Percentiles rank a stretch among this genome's conserved stretches.
These are phyloP conservation scores for Oncorhynchus mykiss DNA, from an alignment of 2,113 vertebrate species.

Conservation along the genomic window DNA sequence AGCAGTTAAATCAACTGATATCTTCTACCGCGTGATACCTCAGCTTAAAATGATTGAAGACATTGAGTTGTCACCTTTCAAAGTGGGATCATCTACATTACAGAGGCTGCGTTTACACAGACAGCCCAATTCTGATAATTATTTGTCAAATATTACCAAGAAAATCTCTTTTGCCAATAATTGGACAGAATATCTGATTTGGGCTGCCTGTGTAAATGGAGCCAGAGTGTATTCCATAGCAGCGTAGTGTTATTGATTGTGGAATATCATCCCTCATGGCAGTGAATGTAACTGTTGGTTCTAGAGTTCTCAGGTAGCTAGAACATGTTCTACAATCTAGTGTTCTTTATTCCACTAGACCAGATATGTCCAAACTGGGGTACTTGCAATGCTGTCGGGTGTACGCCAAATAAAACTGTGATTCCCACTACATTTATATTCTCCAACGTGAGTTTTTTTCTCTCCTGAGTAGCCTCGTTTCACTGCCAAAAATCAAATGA, in stretches of 20 bases:
- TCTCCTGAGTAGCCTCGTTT: too few species aligned
- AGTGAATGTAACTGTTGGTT: conserved; percentile 15
- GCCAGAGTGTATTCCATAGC: conserved; percentile 14
- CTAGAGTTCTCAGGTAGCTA: conserved; percentile 11
- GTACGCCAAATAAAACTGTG: too few species aligned
- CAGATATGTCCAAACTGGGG: too few species aligned
- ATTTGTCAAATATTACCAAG: too few species aligned
- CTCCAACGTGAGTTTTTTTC: too few species aligned
- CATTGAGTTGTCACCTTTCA: conserved; percentile 7
- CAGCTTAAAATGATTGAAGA: conserved; percentile 9
- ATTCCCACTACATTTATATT: too few species aligned
- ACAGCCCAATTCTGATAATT: too few species aligned
- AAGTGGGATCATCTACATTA: neutral
- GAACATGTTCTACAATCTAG: neutral
- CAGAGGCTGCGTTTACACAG: neutral
- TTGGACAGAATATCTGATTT: too few species aligned
- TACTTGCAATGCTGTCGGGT: too few species aligned
- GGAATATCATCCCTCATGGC: conserved; percentile 9
- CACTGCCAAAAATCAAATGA: too few species aligned
- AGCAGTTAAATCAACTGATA: conserved; percentile 12
- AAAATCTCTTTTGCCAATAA: too few species aligned
- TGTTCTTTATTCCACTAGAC: conserved; percentile 7
- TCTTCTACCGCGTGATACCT: conserved; percentile 5
- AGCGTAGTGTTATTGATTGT: conserved; percentile 24
- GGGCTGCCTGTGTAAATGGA: too few species aligned